Evolutionary conservation across 1,140 invertebrate species (phyloP), one percentile per base, ranked within the genome.

Genomic region (Ips nitidus): DNA sequence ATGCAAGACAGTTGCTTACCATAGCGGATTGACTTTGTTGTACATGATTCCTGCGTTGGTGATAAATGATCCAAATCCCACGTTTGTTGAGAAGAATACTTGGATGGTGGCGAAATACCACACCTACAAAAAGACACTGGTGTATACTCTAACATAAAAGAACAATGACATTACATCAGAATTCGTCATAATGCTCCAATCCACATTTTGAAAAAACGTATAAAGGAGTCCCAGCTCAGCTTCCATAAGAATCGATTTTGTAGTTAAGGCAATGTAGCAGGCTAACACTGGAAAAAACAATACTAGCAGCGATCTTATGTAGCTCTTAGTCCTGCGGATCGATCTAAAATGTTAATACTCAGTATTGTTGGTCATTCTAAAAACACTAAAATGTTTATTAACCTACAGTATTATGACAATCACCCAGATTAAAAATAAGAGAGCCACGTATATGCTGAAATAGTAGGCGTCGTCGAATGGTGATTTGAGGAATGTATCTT

Each of bases 101-200:
- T 87, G 86, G 36, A 83, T 80, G 2, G 84, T 61, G 2, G 86
- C 85, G 60, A 80, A 82, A 71, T 86, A 83, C 86, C 86, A 88
- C 43, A 86, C 80, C 83, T 84, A 72, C 57, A 81, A 22, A 22
- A 22, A 22, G 22, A 22, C 22, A 78, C 43, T 50, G 7, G 7
- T 22, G 47, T n/a, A 56, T 41, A 59, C 6, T 22, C 22, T 22
- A 22, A 22, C 22, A 22, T 22, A 22, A 22, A 22, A 22, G 22
- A 22, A 22, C 22, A 22, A 22, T 22, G 22, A 22, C 22, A 22
- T 78, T 75, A 78, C 79, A 58, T 79, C 69, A 73, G 75, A 64
- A 47, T 64, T 66, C 75, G 69, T 71, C 71, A 82, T 63, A 69
- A 76, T 41, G 73, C 67, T 41, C 79, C 79, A 73, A 76, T 76